These are phyloP conservation scores for Lysiphlebus fabarum DNA, from an alignment of 1,140 invertebrate genomes.

Conservation along the genomic window DNA sequence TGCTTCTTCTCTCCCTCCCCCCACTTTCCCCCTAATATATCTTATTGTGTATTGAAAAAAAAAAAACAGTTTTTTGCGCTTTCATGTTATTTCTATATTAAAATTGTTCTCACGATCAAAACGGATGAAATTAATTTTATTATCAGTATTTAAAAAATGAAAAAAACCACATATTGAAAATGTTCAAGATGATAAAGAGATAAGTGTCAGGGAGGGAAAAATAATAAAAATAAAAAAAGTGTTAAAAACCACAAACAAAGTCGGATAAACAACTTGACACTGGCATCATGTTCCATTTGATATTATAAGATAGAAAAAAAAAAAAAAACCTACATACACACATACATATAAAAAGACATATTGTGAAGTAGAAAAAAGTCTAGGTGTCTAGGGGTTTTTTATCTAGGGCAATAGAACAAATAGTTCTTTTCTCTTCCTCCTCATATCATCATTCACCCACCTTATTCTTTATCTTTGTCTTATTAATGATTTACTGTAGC, in stretches of 20 bases:
- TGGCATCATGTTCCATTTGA: slow-evolving; percentile 2
- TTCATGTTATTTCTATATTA: slow-evolving; percentile 1
- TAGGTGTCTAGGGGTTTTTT: slow-evolving; percentile 18
- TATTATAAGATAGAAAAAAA: slow-evolving; percentile 21
- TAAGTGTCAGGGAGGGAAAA: background rate
- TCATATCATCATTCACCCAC: slow-evolving; percentile 1
- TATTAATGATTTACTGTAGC: no score
- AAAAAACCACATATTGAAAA: background rate
- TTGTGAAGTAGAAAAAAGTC: background rate
- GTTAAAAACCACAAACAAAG: background rate
- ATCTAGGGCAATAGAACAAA: slow-evolving; percentile 39
- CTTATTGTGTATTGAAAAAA: no score
- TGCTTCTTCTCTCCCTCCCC: background rate
- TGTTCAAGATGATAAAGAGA: background rate
- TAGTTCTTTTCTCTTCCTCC: slow-evolving; percentile 11
- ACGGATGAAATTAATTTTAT: background rate
- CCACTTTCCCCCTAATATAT: background rate
- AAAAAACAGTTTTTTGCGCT: background rate
- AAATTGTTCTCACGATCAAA: slow-evolving; percentile 2
- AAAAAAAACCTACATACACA: no score
- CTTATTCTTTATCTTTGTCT: background rate
- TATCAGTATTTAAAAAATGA: background rate
- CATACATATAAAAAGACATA: slow-evolving; percentile 5
- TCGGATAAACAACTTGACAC: background rate
- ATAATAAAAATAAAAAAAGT: background rate